phyloP scores from a whole-genome alignment of 2,888 invertebrate species.

The Melanotus villosus region DNA sequence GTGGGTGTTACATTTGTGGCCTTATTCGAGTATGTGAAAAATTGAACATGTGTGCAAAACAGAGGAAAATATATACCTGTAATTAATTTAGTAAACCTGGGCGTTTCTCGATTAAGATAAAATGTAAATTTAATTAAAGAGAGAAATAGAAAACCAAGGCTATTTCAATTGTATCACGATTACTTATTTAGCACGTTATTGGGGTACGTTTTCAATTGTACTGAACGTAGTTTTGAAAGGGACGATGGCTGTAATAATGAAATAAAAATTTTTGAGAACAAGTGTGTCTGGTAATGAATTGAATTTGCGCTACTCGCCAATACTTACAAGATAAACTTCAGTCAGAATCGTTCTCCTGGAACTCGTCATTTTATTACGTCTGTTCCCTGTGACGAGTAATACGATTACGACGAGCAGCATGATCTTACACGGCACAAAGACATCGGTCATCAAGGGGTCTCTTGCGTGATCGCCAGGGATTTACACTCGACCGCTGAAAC shows the following conservation, averaged over 20 bases:
- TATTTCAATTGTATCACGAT: too few species aligned
- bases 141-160: too few species aligned
- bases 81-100: too few species aligned
- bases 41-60: too few species aligned
- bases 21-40: too few species aligned
- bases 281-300: slow-evolving; percentile 7
- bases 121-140: too few species aligned
- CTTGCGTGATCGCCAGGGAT: slow-evolving; percentile 38
- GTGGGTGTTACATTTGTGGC: too few species aligned
- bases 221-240: too few species aligned
- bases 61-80: too few species aligned
- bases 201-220: too few species aligned
- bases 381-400: slow-evolving; percentile 39
- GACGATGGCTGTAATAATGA: not conserved
- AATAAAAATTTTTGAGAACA: not conserved
- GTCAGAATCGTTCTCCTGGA: slow-evolving; percentile 28
- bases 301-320: slow-evolving; percentile 9
- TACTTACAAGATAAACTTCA: slow-evolving; percentile 25
- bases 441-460: slow-evolving; percentile 44
- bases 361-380: slow-evolving; percentile 41
- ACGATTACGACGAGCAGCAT: slow-evolving; percentile 38
- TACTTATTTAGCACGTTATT: too few species aligned
- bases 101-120: too few species aligned
- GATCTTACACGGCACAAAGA: slow-evolving; percentile 42
- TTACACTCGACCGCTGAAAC: slow-evolving; percentile 36